Conservation (phyloP, 2,797 vertebrate genomes). For the Phrynocephalus forsythii region DNA sequence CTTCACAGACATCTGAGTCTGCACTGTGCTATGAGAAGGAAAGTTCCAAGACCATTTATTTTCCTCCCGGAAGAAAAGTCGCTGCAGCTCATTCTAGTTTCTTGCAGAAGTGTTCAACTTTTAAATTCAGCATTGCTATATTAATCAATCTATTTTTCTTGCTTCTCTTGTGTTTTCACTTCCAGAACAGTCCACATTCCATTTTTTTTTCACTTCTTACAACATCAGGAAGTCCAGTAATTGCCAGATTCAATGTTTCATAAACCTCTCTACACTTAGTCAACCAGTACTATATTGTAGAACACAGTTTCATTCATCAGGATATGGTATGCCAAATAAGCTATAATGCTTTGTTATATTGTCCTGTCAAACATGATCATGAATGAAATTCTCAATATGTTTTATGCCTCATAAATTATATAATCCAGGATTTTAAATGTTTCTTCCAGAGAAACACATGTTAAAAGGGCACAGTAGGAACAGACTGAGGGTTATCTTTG, state of each 20-base stretch:
- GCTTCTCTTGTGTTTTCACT: not conserved
- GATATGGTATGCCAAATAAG: not conserved
- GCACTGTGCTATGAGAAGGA: too few species aligned
- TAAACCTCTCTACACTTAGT: not conserved
- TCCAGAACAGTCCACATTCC: not conserved
- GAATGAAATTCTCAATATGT: not conserved
- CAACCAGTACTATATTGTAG: not conserved
- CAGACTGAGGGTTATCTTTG: conserved; percentile 12
- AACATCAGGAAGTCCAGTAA: not conserved
- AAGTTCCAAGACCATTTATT: too few species aligned
- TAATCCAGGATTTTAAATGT: not conserved
- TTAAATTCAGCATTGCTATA: too few species aligned
- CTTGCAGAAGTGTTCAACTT: too few species aligned
- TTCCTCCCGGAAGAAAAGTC: too few species aligned
- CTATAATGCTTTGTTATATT: not conserved
- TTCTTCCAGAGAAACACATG: not conserved
- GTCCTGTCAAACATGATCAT: not conserved
- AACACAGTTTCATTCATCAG: not conserved
- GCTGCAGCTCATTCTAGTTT: too few species aligned
- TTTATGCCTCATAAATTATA: not conserved
- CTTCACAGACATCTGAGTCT: too few species aligned
- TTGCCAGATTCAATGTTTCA: not conserved
- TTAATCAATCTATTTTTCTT: not conserved
- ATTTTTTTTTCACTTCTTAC: not conserved
- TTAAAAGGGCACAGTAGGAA: not conserved